These are phyloP conservation scores for Heliconius hortense DNA, from an alignment of 2,888 invertebrate species.

Conservation along the genomic window DNA sequence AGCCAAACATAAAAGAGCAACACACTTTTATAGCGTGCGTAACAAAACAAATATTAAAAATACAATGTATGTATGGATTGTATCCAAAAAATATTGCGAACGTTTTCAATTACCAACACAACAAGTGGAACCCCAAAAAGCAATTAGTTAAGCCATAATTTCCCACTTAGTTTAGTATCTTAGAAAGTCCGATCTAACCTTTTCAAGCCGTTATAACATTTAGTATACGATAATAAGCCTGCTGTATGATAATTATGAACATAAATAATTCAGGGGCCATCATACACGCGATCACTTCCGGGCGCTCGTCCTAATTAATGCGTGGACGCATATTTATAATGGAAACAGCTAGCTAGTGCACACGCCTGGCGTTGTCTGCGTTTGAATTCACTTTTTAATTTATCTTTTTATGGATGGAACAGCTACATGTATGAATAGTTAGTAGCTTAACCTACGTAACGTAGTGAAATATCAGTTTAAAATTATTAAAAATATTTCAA, in stretches of 20 bases:
- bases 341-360: slow-evolving; percentile 14
- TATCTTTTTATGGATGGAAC: no score
- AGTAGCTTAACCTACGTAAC: no score
- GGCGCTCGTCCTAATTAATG: slow-evolving; percentile 70
- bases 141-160: slow-evolving; percentile 9
- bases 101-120: background rate
- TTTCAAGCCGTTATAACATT: slow-evolving; percentile 67
- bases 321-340: slow-evolving; percentile 45
- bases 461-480: no score
- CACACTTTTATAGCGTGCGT: no score
- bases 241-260: slow-evolving; percentile 78
- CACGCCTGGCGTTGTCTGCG: background rate
- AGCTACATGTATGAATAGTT: no score
- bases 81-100: background rate
- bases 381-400: background rate
- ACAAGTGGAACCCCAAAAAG: background rate
- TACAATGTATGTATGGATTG: no score
- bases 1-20: no score
- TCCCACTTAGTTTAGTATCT: slow-evolving; percentile 23
- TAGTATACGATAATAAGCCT: slow-evolving; percentile 78
- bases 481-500: no score
- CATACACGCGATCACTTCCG: slow-evolving; percentile 80
- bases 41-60: background rate
- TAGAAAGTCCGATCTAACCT: slow-evolving; percentile 31
- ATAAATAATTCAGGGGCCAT: slow-evolving; percentile 81